Base-by-base conservation (phyloP, 2,888 invertebrate genomes). In the Morpho achilles region DNA sequence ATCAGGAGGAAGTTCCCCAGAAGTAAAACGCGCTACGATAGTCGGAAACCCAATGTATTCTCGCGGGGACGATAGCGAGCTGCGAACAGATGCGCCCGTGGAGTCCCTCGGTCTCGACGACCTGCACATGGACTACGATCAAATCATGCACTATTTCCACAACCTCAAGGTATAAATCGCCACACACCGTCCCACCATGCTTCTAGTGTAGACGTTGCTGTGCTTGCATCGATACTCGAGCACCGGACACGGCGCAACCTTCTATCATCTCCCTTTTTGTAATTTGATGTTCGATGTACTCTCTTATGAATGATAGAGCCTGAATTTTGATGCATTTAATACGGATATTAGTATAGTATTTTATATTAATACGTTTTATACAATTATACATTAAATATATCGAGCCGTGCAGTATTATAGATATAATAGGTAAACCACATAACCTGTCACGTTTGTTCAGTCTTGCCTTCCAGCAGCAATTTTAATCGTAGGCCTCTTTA, bases 71-170 rank as follows among this genome's bases (percentile, higher is more conserved):
- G 65, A 86, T 84, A 55, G 79, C 80, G 65, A 71, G 79, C 66
- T 84, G 82, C 56, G 78, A 80, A 63, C 79, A 61, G 64, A 65
- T 64, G 67, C 83, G 67, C 91, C 87, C 63, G 93, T 91, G 47
- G 94, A 94, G 71, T 84, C 93, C 68, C 92, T 95, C 62, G 94
- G 93, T 53, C 90, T 96, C 70, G 96, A 96, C 84, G 96, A 96
- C 83, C 92, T 97, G 67, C 96, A 96, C 79, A 97, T 98, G 97
- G 97, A 98, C 90, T 98, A 98, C 90, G 97, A 98, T 84, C 97
- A 98, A 92, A 96, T 99, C 86, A 97, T 98, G 96, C 96, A 98
- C 84, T 98, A 98, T 91, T 98, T 99, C 92, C 97, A 98, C 92
- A 98, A 97, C 93, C 93, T 99, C 80, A 98, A 98, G 93, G 97